Evolutionary conservation across 2,888 invertebrate genomes (phyloP), one percentile per base, ranked within the genome.

Genomic region (Nomada hirtipes): DNA sequence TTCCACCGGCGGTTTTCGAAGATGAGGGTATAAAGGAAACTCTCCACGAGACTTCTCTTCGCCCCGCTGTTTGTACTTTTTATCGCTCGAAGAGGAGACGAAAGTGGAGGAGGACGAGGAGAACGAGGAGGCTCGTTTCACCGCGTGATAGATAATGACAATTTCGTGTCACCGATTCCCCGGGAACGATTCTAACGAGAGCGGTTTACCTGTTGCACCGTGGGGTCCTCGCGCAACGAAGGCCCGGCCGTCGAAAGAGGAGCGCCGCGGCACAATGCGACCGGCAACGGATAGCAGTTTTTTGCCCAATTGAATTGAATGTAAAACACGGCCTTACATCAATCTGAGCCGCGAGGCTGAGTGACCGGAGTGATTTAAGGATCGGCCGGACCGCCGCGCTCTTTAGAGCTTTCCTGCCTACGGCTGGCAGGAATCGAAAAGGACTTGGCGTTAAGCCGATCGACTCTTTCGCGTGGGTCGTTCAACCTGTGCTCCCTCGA

Each of bases 271-370:
- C 84, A 86, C 88, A 87, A 84, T 86, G 83, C 88, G 71, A 77
- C 83, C 82, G 85, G 82, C 87, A 86, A 77, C 84, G 87, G 86
- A 90, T 88, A 89, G 89, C 89, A 91, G 91, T 92, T 93, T 93
- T 93, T 93, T 93, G 92, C 91, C 93, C 93, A 93, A 93, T 93
- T 93, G 93, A 93, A 93, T 93, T 93, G 93, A 93, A 93, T 93
- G 93, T 93, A 93, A 93, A 93, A 93, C 93, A 93, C 91, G 93
- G 93, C 91, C 91, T 93, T 93, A 93, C 93, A 93, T 93, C 93
- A 93, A 93, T 93, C 93, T 91, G 91, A 91, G 90, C 92, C 92
- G 92, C 91, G 91, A 91, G 91, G 87, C 93, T 92, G 92, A 93
- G 92, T 93, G 93, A 93, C 92, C 92, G 81, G 89, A 91, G 91